Conservation (phyloP, 2,888 invertebrate genomes). For the Mactromeris polynyma region DNA sequence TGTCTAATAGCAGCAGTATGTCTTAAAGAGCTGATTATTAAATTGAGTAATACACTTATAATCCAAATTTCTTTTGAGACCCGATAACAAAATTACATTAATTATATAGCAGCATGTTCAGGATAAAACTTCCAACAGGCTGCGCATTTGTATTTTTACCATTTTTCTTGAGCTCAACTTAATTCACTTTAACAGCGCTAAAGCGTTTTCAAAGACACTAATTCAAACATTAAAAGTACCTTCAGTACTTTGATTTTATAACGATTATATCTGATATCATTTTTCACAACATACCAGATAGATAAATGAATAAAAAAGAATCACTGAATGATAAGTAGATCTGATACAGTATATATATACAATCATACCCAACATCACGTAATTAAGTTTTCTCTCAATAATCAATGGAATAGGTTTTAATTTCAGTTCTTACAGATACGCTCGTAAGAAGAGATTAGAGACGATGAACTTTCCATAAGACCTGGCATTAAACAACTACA, state of each 20-base stretch:
- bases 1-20: too few species aligned
- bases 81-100: too few species aligned
- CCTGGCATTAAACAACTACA: slow-evolving; percentile 31
- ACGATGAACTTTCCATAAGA: neutral
- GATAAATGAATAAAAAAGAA: neutral
- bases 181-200: too few species aligned
- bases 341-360: neutral
- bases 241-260: slow-evolving; percentile 3
- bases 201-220: too few species aligned
- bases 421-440: neutral
- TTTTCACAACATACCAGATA: neutral
- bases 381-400: neutral
- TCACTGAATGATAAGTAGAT: neutral
- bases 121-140: too few species aligned
- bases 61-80: too few species aligned
- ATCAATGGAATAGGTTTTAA: neutral
- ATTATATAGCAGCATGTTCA: too few species aligned
- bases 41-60: too few species aligned
- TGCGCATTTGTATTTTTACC: too few species aligned
- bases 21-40: too few species aligned
- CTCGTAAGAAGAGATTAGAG: neutral
- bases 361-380: neutral
- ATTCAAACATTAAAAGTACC: neutral
- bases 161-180: too few species aligned
- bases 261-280: neutral